These are phyloP conservation scores for Catocala sponsa DNA, from an alignment of 2,888 invertebrate genomes.

Conservation along the genomic window DNA sequence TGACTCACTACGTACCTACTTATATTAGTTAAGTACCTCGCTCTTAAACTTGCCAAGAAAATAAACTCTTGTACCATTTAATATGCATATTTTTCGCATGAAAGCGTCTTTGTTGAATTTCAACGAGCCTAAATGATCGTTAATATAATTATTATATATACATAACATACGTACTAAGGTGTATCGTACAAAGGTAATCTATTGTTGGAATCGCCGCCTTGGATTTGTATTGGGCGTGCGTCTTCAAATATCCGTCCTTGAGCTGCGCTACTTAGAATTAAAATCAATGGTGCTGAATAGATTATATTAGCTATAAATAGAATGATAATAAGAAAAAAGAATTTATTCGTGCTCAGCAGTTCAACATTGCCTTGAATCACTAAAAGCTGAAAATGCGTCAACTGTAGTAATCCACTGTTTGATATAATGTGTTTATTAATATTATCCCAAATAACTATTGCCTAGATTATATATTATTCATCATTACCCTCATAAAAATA, in stretches of 20 bases:
- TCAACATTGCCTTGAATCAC: no score
- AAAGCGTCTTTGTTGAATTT: not conserved
- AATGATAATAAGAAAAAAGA: no score
- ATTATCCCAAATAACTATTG: no score
- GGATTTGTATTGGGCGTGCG: constrained; percentile 6
- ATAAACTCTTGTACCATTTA: not conserved
- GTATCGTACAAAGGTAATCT: not conserved
- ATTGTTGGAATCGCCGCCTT: not conserved
- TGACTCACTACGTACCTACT: constrained; percentile 11
- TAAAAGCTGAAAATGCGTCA: no score
- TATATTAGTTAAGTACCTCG: constrained; percentile 6
- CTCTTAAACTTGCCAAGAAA: constrained; percentile 9
- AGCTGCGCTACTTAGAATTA: constrained; percentile 3
- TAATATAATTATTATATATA: not conserved
- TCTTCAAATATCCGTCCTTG: constrained; percentile 10
- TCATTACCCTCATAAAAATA: no score
- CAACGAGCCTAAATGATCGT: not conserved
- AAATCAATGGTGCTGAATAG: not conserved
- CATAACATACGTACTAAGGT: not conserved
- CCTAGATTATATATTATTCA: no score
- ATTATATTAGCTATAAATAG: not conserved
- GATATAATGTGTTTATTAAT: no score
- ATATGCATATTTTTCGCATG: constrained; percentile 2
- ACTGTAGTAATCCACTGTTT: no score
- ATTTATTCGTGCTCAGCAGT: no score